Evolutionary conservation across 2,888 invertebrate genomes (phyloP).

Genomic region (Herminia tarsipennalis): DNA sequence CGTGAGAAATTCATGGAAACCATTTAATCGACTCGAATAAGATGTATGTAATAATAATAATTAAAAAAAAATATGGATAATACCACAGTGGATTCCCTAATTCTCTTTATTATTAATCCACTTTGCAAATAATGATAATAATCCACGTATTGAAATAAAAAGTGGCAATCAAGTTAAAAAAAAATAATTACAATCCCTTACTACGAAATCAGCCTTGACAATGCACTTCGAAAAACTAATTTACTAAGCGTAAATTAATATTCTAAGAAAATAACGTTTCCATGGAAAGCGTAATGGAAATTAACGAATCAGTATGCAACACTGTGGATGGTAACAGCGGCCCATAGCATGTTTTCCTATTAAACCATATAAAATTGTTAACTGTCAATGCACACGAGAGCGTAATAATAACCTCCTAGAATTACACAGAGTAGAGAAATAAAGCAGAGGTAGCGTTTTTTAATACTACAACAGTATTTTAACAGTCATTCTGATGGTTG

Average conservation of each 20-base stretch:
- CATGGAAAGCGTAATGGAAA: slow-evolving; percentile 52
- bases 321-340: slow-evolving; percentile 54
- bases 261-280: slow-evolving; percentile 62
- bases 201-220: slow-evolving; percentile 56
- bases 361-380: slow-evolving; percentile 32
- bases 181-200: background rate
- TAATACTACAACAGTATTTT: too few species aligned
- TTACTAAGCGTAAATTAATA: slow-evolving; percentile 18
- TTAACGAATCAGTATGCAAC: slow-evolving; percentile 55
- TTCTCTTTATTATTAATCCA: too few species aligned
- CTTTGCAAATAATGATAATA: too few species aligned
- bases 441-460: slow-evolving; percentile 48
- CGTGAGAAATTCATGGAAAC: background rate
- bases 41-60: too few species aligned
- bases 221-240: slow-evolving; percentile 45
- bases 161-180: too few species aligned
- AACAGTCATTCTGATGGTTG: too few species aligned
- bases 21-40: too few species aligned
- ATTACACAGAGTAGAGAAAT: slow-evolving; percentile 57
- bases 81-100: too few species aligned
- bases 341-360: slow-evolving; percentile 43
- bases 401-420: slow-evolving; percentile 49
- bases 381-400: slow-evolving; percentile 48
- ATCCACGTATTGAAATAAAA: too few species aligned
- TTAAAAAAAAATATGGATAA: too few species aligned